These are phyloP conservation scores for Phrynocephalus vlangalii DNA, from an alignment of 2,797 vertebrate genomes.

Conservation along the genomic window DNA sequence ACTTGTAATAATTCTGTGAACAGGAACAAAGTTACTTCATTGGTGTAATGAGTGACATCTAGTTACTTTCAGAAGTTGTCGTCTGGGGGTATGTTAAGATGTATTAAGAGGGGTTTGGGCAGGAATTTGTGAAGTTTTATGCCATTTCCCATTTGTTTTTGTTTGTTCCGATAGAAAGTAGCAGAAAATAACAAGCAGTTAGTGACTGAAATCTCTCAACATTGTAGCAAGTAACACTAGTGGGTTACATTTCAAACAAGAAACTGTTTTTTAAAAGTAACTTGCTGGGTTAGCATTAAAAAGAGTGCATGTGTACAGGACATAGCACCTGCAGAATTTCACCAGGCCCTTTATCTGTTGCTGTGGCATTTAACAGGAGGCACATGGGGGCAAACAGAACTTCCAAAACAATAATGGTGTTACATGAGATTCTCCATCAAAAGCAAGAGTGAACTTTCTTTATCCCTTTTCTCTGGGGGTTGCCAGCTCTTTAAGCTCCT, in stretches of 20 bases:
- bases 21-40: no score
- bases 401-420: not conserved
- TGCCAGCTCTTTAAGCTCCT: not conserved
- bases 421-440: not conserved
- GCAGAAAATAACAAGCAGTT: no score
- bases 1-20: no score
- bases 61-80: not conserved
- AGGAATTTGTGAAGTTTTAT: not conserved
- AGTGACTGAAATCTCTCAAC: no score
- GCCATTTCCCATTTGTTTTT: not conserved
- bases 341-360: not conserved
- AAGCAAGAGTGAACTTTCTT: not conserved
- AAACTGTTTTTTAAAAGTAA: no score
- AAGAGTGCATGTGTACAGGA: no score
- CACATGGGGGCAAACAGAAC: no score
- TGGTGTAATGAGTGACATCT: no score
- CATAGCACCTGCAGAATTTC: not conserved
- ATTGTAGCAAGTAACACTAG: no score
- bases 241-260: no score
- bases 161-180: no score
- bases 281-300: not conserved
- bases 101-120: not conserved
- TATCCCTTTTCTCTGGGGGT: not conserved
- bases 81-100: not conserved
- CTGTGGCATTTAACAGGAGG: not conserved